Conservation (phyloP, 1,140 invertebrate species). For the Pseudomyrmex sp. region DNA sequence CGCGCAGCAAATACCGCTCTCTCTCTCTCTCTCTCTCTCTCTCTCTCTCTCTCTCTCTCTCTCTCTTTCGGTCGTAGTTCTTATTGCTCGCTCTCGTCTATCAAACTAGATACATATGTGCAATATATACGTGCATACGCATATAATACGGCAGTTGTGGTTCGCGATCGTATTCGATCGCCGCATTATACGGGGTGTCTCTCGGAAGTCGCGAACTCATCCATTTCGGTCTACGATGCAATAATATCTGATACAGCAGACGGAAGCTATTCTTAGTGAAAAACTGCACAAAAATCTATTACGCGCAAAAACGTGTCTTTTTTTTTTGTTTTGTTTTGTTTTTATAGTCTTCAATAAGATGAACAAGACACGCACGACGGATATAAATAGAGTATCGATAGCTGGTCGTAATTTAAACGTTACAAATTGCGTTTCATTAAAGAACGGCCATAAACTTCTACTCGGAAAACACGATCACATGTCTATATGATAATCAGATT, state of each 20-base stretch:
- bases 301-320: too few species aligned
- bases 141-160: constrained; percentile 4
- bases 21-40: not conserved
- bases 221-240: not conserved
- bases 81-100: constrained; percentile 49
- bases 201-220: not conserved
- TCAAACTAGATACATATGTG: constrained; percentile 23
- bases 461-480: too few species aligned
- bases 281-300: not conserved
- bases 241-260: constrained; percentile 17
- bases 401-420: too few species aligned
- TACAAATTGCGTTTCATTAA: too few species aligned
- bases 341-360: too few species aligned
- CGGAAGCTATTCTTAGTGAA: constrained; percentile 19
- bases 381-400: too few species aligned
- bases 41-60: constrained; percentile 2
- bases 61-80: constrained; percentile 41
- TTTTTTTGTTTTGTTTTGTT: too few species aligned
- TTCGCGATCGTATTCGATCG: not conserved
- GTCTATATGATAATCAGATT: not conserved
- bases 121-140: not conserved
- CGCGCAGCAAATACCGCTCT: constrained; percentile 59
- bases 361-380: too few species aligned
- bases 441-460: too few species aligned
- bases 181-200: not conserved